Evolutionary conservation across 1,140 invertebrate species (phyloP).

Genomic region (Dufourea novaeangliae): DNA sequence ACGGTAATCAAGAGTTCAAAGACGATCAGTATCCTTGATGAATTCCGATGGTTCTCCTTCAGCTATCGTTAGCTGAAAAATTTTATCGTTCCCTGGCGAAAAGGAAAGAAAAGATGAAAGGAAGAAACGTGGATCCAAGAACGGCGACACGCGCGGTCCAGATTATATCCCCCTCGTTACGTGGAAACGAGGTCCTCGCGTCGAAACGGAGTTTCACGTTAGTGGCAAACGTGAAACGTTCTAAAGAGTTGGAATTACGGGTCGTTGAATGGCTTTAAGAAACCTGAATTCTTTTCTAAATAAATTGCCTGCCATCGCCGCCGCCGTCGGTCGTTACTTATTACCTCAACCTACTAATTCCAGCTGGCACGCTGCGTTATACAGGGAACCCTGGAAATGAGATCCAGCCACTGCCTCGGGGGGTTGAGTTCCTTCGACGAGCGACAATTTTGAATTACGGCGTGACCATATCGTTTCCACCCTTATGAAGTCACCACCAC

Average conservation of each 20-base stretch:
- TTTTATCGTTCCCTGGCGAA: not conserved
- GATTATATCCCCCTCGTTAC: slow-evolving; percentile 61
- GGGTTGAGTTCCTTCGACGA: slow-evolving; percentile 60
- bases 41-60: slow-evolving; percentile 5
- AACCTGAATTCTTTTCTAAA: slow-evolving; percentile 76
- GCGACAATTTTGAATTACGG: slow-evolving; percentile 68
- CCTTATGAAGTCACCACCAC: not conserved
- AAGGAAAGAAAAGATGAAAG: not conserved
- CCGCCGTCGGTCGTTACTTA: slow-evolving; percentile 69
- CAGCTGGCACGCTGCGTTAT: slow-evolving; percentile 37
- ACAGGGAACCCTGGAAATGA: slow-evolving; percentile 43
- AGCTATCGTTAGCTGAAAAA: slow-evolving; percentile 9
- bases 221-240: slow-evolving; percentile 53
- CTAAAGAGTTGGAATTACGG: slow-evolving; percentile 66
- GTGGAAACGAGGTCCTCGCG: slow-evolving; percentile 48
- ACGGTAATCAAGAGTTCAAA: slow-evolving; percentile 15
- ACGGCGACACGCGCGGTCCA: slow-evolving; percentile 42
- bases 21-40: not conserved
- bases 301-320: slow-evolving; percentile 69
- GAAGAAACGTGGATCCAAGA: slow-evolving; percentile 19
- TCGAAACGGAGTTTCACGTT: slow-evolving; percentile 61
- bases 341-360: slow-evolving; percentile 77
- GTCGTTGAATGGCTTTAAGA: slow-evolving; percentile 71
- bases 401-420: slow-evolving; percentile 57
- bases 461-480: slow-evolving; percentile 17